phyloP scores from a whole-genome alignment of 2,113 vertebrate genomes.

The Galbula dea region DNA sequence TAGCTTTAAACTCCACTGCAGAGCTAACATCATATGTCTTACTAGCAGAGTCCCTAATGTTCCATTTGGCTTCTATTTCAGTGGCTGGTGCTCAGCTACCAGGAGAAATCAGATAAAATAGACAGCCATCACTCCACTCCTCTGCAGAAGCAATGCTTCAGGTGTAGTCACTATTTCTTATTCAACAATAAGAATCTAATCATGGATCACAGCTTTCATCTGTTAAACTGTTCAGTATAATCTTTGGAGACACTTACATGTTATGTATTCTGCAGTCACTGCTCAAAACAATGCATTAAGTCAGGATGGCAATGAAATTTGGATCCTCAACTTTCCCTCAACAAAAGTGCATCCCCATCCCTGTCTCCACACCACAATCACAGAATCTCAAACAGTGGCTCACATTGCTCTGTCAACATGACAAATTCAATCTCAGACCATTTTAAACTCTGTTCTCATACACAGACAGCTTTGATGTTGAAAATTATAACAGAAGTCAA shows the following conservation, averaged over 20 bases:
- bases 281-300: not conserved
- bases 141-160: not conserved
- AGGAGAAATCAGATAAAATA: not conserved
- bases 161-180: not conserved
- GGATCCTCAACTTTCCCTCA: not conserved
- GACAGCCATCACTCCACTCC: not conserved
- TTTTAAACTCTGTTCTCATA: not conserved
- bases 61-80: not conserved
- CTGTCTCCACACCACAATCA: not conserved
- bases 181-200: not conserved
- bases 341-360: not conserved
- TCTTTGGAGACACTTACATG: not conserved
- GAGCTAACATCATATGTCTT: not conserved
- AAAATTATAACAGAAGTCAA: not conserved
- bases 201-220: not conserved
- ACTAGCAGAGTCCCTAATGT: not conserved
- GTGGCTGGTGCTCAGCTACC: not conserved
- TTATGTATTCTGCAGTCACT: not conserved
- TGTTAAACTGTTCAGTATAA: not conserved
- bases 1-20: not conserved
- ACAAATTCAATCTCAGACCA: not conserved
- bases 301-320: not conserved
- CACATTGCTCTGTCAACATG: not conserved
- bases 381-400: not conserved
- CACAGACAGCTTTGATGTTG: not conserved